phyloP scores from a whole-genome alignment of 2,888 invertebrate species.

The Erannis defoliaria region DNA sequence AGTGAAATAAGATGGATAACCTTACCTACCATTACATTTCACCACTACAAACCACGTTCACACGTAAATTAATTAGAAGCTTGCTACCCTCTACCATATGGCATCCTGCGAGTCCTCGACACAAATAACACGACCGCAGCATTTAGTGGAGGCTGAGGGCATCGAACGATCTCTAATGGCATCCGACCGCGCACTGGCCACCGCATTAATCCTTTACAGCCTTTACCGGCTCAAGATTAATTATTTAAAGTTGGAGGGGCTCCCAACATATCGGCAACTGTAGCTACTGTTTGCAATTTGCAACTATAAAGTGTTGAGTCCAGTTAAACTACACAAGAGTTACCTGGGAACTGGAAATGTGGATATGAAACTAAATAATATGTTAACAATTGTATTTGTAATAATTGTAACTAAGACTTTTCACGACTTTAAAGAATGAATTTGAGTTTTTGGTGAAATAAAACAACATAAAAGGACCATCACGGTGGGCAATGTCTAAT shows the following conservation, averaged over 20 bases:
- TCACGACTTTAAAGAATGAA: no score
- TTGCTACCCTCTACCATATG: conserved; percentile 48
- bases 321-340: not conserved
- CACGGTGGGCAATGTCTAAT: no score
- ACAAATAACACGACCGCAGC: conserved; percentile 78
- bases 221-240: conserved; percentile 84
- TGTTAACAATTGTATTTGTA: not conserved
- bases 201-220: conserved; percentile 85
- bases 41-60: conserved; percentile 22
- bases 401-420: not conserved
- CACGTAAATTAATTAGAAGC: conserved; percentile 52
- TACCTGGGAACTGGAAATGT: not conserved
- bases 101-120: conserved; percentile 52
- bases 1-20: no score
- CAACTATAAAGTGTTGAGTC: conserved; percentile 46
- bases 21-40: not conserved
- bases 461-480: no score
- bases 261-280: conserved; percentile 68
- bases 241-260: conserved; percentile 81
- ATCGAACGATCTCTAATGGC: conserved; percentile 83
- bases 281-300: conserved; percentile 67
- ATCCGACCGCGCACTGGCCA: conserved; percentile 84
- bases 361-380: not conserved
- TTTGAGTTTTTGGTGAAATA: no score
- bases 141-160: conserved; percentile 73